phyloP scores from a whole-genome alignment of 2,888 invertebrate species.

The Drosophila macrospina region DNA sequence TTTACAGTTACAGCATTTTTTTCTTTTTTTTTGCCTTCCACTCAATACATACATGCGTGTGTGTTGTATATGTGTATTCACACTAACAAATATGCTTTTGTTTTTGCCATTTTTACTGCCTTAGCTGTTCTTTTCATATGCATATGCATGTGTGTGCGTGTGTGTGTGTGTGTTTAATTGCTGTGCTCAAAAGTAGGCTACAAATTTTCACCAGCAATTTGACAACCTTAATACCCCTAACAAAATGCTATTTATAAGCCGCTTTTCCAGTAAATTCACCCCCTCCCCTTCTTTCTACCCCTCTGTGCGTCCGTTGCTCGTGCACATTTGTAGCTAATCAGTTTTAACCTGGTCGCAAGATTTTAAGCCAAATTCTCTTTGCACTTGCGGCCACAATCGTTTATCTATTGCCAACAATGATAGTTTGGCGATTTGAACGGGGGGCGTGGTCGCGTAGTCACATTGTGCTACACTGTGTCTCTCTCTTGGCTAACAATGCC shows the following conservation, averaged over 20 bases:
- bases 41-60: slow-evolving; percentile 10
- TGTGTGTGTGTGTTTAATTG: slow-evolving; percentile 48
- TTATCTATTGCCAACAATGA: slow-evolving; percentile 18
- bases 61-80: slow-evolving; percentile 10
- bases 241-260: slow-evolving; percentile 46
- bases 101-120: slow-evolving; percentile 53
- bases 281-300: background rate
- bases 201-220: slow-evolving; percentile 53
- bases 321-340: slow-evolving; percentile 30
- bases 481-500: background rate
- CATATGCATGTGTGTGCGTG: slow-evolving; percentile 15
- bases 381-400: slow-evolving; percentile 42
- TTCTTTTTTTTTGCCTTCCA: slow-evolving; percentile 27
- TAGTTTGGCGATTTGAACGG: slow-evolving; percentile 9
- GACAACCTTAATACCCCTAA: slow-evolving; percentile 31
- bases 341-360: slow-evolving; percentile 42
- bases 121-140: slow-evolving; percentile 51
- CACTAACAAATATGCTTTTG: slow-evolving; percentile 30
- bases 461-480: background rate
- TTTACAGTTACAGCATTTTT: slow-evolving; percentile 53
- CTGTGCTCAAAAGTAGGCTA: slow-evolving; percentile 57
- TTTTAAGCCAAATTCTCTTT: slow-evolving; percentile 22
- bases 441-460: slow-evolving; percentile 1
- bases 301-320: too few species aligned
- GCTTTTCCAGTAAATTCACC: background rate